Conservation (phyloP, 2,797 vertebrate genomes). For the Stomatorhinus walkeri region DNA sequence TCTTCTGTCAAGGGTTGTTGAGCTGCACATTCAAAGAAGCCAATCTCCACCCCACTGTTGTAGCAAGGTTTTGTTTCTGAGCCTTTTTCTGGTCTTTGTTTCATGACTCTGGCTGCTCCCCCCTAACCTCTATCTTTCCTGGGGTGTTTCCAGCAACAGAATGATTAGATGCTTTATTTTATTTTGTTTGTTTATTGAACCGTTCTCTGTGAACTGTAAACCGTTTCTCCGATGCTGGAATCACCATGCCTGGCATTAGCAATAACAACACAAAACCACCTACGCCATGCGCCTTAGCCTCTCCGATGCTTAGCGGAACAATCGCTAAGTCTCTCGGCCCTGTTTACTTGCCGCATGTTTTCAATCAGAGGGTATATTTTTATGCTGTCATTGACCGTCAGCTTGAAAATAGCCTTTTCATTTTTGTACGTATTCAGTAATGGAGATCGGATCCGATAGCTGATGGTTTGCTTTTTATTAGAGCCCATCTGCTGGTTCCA, state of each 20-base stretch:
- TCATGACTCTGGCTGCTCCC: neutral
- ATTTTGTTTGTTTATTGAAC: neutral
- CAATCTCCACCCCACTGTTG: neutral
- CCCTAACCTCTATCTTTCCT: neutral
- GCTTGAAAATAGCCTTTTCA: neutral
- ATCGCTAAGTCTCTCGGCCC: neutral
- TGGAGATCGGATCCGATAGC: neutral
- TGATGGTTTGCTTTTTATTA: neutral
- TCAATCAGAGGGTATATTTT: neutral
- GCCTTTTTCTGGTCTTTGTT: neutral
- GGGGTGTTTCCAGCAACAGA: neutral
- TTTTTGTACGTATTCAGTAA: neutral
- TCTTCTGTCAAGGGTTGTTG: neutral
- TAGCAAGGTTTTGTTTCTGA: neutral
- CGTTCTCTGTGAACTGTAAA: neutral
- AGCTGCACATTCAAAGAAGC: neutral
- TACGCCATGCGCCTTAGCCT: neutral
- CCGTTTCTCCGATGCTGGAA: neutral
- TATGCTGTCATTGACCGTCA: neutral
- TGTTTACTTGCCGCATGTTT: neutral
- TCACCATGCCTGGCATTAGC: neutral
- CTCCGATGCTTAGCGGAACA: neutral
- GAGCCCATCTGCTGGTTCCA: neutral
- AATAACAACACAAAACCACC: neutral
- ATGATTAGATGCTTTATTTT: neutral